phyloP scores from a whole-genome alignment of 2,797 vertebrate species.

The Neopelma chrysocephalum region DNA sequence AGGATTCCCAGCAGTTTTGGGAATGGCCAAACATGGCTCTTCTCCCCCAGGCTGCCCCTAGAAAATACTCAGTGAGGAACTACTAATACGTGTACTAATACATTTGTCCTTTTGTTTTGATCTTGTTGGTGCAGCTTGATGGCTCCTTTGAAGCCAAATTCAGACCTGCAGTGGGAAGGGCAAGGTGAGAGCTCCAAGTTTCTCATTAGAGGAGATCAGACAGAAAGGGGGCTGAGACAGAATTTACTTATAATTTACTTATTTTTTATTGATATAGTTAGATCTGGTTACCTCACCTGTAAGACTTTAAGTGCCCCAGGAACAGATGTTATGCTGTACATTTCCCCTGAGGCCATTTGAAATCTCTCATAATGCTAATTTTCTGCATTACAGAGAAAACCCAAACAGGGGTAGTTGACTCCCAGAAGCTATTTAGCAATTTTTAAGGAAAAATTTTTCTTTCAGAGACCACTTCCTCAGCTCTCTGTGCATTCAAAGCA shows the following conservation, averaged over 20 bases:
- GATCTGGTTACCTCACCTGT: background rate
- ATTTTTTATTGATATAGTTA: background rate
- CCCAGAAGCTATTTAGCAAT: background rate
- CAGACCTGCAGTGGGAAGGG: background rate
- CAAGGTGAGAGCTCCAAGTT: background rate
- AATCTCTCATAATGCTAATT: background rate
- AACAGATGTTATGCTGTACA: accelerated
- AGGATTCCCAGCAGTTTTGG: background rate
- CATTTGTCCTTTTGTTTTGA: background rate
- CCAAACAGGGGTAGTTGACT: background rate
- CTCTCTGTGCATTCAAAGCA: accelerated
- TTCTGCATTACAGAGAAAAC: background rate
- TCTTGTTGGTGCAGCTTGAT: background rate
- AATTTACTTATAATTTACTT: background rate
- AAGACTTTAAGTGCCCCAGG: accelerated
- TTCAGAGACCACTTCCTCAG: background rate
- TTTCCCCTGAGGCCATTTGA: background rate
- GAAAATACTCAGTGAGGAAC: background rate
- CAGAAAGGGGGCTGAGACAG: background rate
- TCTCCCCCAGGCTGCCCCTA: accelerated
- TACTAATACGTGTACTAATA: no score
- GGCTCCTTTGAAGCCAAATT: background rate
- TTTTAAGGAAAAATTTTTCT: background rate
- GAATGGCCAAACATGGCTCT: background rate
- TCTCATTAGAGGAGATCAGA: background rate